Evolutionary conservation across 2,888 invertebrate genomes (phyloP).

Genomic region (Nipponacmea schrenckii): DNA sequence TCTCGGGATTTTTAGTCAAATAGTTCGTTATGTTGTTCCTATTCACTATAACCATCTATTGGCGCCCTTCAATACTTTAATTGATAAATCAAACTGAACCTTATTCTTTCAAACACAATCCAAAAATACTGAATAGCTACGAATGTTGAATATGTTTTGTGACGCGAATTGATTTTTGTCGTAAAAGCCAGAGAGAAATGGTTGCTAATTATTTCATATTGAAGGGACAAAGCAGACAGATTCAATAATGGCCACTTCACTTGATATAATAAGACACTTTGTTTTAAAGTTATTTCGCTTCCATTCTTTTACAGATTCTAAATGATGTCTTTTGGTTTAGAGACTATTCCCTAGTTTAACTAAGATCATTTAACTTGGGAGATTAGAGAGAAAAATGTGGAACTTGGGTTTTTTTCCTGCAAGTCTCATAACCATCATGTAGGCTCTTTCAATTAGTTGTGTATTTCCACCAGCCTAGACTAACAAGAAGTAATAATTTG

Average conservation of each 20-base stretch:
- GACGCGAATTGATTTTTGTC: too few species aligned
- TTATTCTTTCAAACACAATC: not conserved
- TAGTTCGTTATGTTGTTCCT: not conserved
- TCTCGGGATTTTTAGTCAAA: not conserved
- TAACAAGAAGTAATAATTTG: conserved; percentile 19
- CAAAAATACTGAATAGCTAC: not conserved
- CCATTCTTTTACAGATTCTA: too few species aligned
- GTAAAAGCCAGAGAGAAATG: not conserved
- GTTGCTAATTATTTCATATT: conserved; percentile 7
- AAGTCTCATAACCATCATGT: not conserved
- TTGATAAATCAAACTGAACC: conserved; percentile 1
- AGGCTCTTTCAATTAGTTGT: conserved; percentile 7
- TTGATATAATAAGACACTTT: not conserved
- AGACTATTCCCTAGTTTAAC: too few species aligned
- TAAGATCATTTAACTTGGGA: not conserved
- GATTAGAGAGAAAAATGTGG: not conserved
- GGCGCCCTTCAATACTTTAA: not conserved
- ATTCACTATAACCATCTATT: not conserved
- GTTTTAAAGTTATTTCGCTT: not conserved
- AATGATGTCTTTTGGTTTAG: too few species aligned
- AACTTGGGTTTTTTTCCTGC: not conserved
- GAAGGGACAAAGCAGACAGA: not conserved
- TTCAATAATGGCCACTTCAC: conserved; percentile 6
- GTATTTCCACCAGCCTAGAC: conserved; percentile 7
- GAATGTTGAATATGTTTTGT: too few species aligned